phyloP scores from a whole-genome alignment of 92 coral and sea anemone genomes.

The Umimayanthus chanpuru region DNA sequence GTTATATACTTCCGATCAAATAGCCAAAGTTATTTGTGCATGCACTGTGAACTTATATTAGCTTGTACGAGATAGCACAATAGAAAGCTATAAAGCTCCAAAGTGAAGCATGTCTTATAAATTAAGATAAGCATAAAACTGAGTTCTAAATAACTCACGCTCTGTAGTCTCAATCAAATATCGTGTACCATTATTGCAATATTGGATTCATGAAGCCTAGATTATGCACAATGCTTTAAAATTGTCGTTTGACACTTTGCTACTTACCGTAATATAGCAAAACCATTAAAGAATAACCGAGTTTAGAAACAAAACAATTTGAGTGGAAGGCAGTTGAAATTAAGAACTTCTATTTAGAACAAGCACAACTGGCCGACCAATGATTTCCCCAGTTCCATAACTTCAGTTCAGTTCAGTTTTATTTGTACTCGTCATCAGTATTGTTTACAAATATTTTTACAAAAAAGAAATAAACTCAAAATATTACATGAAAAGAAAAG shows the following conservation, averaged over 20 bases:
- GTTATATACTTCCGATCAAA: neutral
- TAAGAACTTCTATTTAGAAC: too few relatives aligned
- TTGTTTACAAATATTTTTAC: too few relatives aligned
- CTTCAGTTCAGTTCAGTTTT: too few relatives aligned
- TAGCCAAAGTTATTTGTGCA: neutral
- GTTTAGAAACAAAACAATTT: too few relatives aligned
- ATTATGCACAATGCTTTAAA: too few relatives aligned
- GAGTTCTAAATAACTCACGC: neutral
- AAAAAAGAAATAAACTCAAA: too few relatives aligned
- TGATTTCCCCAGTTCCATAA: neutral
- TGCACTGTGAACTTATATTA: neutral
- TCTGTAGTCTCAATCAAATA: neutral
- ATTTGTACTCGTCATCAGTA: too few relatives aligned
- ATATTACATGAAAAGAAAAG: too few relatives aligned
- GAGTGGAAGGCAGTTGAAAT: too few relatives aligned
- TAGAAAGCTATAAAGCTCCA: neutral
- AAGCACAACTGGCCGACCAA: too few relatives aligned
- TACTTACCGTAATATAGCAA: neutral
- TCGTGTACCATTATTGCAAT: neutral
- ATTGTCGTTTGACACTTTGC: neutral
- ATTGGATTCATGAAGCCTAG: neutral
- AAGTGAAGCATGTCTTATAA: neutral
- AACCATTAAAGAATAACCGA: too few relatives aligned
- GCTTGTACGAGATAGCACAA: neutral
- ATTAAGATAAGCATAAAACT: too few relatives aligned